phyloP scores from a whole-genome alignment of 2,888 invertebrate genomes.

The Venusia cambrica region DNA sequence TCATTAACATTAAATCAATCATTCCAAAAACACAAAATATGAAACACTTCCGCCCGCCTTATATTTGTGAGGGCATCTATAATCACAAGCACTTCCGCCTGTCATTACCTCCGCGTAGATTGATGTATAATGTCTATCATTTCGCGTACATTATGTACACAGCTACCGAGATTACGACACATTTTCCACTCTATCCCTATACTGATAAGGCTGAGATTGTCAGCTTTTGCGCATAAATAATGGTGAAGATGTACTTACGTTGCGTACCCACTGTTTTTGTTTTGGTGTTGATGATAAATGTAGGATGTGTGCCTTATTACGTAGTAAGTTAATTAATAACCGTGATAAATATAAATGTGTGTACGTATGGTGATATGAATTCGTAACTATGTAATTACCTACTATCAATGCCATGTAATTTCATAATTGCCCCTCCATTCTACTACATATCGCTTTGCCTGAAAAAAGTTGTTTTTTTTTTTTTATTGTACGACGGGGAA shows the following conservation, averaged over 20 bases:
- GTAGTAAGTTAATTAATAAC: no score
- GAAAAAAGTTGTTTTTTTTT: no score
- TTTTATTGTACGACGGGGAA: no score
- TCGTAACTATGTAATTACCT: no score
- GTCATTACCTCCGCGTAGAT: conserved; percentile 27
- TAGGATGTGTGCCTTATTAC: conserved; percentile 12
- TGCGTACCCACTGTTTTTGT: conserved; percentile 17
- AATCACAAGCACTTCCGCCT: conserved; percentile 26
- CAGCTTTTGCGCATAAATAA: neutral
- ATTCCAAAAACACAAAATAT: conserved; percentile 10
- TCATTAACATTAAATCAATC: conserved; percentile 8
- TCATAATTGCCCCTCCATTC: no score
- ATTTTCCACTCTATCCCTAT: conserved; percentile 5
- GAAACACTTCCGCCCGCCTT: conserved; percentile 3
- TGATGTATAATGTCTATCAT: conserved; percentile 25
- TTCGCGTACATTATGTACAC: conserved; percentile 7
- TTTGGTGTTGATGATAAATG: conserved; percentile 4
- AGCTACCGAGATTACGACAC: neutral
- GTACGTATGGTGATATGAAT: no score
- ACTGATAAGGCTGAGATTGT: conserved; percentile 2
- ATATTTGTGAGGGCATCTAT: conserved; percentile 20
- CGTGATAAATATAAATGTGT: no score
- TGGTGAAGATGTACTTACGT: neutral
- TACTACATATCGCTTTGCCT: no score
- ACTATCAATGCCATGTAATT: no score